Evolutionary conservation across 2,797 vertebrate species (phyloP), one percentile per base, ranked within the genome.

Genomic region (Tokudaia muenninki): DNA sequence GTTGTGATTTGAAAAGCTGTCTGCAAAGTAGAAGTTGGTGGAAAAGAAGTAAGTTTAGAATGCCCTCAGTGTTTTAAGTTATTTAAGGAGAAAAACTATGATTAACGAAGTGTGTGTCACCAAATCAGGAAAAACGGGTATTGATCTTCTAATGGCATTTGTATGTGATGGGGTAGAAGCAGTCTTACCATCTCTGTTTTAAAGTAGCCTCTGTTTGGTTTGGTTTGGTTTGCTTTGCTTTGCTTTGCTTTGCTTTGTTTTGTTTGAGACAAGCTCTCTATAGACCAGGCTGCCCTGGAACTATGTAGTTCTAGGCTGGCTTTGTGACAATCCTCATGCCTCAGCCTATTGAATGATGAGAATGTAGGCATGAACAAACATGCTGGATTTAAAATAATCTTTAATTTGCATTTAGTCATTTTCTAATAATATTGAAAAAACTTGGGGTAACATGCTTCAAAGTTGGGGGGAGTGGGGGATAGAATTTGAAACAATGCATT

Each of bases 401-500:
- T 91, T 74, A 87, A 78, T 52, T 34, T 57, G 63, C 63, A 92
- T 78, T 82, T 89, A 90, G 37, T 72, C 22, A 89, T 59, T 94
- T 95, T 93, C 2, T n/a, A 91, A 88, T 34, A 81, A 59, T 70
- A 59, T 79, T 89, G 47, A 92, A 91, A 89, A 96, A 77, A 75
- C 90, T 61, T 87, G 34, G 22, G 9, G 29, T 82, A 78, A 70
- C 94, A 90, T 91, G 16, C 75, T 96, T 22, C 41, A 84, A 83
- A 84, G 90, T 83, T 75, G 10, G n/a, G 37, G 16, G 37, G 55
- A 12, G 6, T 83, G 65, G 41, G 21, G 83, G 55, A 90, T 94
- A 89, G n/a, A n/a, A 95, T 94, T 96, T 92, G 41, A 96, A 90
- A 17, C 72, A 37, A 82, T 92, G 91, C 8, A 95, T 75, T 74